Evolutionary conservation across 2,797 vertebrate genomes (phyloP).

Genomic region (Setipinna tenuifilis): DNA sequence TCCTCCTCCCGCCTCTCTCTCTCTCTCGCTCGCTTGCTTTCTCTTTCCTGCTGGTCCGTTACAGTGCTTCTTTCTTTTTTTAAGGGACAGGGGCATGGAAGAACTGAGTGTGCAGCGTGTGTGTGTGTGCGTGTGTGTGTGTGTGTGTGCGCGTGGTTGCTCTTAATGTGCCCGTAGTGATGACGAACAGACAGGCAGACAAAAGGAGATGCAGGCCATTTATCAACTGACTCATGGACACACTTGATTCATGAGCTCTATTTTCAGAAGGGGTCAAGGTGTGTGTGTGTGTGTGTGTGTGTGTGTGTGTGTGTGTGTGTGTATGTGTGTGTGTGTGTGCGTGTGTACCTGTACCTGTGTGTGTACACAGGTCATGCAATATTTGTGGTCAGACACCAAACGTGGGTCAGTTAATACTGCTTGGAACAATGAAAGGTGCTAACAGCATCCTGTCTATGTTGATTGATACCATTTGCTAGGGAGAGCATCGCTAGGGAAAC

Average conservation of each 20-base stretch:
- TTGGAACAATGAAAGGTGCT: background rate
- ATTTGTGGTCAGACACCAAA: background rate
- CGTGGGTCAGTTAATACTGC: background rate
- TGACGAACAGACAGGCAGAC: slow-evolving; percentile 71
- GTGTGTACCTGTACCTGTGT: background rate
- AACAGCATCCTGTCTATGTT: background rate
- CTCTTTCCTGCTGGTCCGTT: background rate
- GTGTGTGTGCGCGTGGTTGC: slow-evolving; percentile 1
- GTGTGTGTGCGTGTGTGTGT: background rate
- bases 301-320: slow-evolving; percentile 14
- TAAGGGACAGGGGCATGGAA: slow-evolving; percentile 75
- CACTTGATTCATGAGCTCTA: slow-evolving; percentile 37
- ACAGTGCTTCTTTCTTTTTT: slow-evolving; percentile 64
- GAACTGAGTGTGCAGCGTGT: slow-evolving; percentile 62
- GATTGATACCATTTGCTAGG: background rate
- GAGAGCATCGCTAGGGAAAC: background rate
- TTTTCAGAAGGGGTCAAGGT: slow-evolving; percentile 1
- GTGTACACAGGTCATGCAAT: background rate
- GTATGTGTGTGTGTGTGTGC: background rate
- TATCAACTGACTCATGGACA: slow-evolving; percentile 41
- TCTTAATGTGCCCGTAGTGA: slow-evolving; percentile 67
- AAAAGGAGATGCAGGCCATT: slow-evolving; percentile 37
- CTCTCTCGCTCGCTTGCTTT: no score
- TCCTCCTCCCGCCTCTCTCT: slow-evolving; percentile 37
- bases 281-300: slow-evolving; percentile 14